These are phyloP conservation scores for Sanderia malayensis DNA, from an alignment of 30 jellyfish, hydroid and myxozoan species.

Conservation along the genomic window DNA sequence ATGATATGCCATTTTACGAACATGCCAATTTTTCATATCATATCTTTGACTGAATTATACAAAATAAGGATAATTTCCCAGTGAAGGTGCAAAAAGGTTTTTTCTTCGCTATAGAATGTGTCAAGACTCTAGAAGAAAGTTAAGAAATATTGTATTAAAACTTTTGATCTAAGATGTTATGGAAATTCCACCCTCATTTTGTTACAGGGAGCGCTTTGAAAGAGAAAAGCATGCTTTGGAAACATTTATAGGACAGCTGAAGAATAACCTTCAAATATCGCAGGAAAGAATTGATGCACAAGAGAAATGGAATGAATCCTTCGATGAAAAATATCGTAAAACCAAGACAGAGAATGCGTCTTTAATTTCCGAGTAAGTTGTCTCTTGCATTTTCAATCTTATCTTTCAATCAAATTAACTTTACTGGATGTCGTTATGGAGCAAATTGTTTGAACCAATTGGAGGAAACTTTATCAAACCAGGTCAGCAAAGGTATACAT, in stretches of 20 bases:
- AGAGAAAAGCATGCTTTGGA: slow-evolving; percentile 39
- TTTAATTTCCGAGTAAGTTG: slow-evolving; percentile 9
- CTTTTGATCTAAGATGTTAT: too few species aligned
- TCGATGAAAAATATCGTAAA: background rate
- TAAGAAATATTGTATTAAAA: too few species aligned
- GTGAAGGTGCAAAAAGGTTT: too few species aligned
- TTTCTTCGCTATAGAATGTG: too few species aligned
- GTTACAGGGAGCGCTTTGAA: background rate
- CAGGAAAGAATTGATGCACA: slow-evolving; percentile 19
- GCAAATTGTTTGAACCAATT: background rate
- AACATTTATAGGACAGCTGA: slow-evolving; percentile 10
- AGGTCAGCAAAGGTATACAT: background rate
- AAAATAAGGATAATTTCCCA: too few species aligned
- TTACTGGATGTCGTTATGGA: background rate
- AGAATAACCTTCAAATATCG: slow-evolving; percentile 11
- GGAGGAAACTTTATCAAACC: background rate
- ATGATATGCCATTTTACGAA: background rate
- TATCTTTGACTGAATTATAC: too few species aligned
- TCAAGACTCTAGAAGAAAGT: too few species aligned
- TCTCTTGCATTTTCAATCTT: background rate
- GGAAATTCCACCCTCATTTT: too few species aligned
- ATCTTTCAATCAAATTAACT: background rate
- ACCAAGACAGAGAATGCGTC: background rate
- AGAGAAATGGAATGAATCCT: slow-evolving; percentile 10
- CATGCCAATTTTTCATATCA: too few species aligned